Base-by-base conservation (phyloP, 2,113 vertebrate species). In the Ammodytes marinus region DNA sequence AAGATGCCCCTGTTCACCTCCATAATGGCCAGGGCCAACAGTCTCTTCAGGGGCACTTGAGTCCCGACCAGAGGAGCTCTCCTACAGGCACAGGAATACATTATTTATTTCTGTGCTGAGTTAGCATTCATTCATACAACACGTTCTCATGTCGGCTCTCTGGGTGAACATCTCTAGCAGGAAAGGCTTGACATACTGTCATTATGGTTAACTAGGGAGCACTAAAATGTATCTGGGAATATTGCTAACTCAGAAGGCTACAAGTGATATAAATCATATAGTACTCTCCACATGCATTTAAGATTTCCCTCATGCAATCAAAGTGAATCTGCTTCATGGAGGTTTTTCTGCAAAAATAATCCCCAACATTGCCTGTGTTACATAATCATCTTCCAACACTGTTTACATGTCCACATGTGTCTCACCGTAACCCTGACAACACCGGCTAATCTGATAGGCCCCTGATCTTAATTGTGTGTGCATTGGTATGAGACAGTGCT, bases 331-430 rank as follows among this genome's bases (percentile, higher is more conserved):
- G 60, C 65, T 69, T 77, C 42, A 68, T 35, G 52, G 43, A 68
- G 50, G 13, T 27, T 77, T 70, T 81, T 85, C 52, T 65, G 74
- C 63, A 71, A 69, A 52, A 75, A 65, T 79, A 85, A 86, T 83
- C 83, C 74, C 43, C 69, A 67, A 63, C 52, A 65, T 27, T 70
- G 78, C 66, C 55, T 59, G 49, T 45, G 73, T 89, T 86, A 82
- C 59, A 55, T 78, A 79, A 87, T 75, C 64, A 59, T 59, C 8
- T 65, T 19, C 59, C 68, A 79, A 64, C 73, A 50, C 82, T 88
- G 88, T 92, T 88, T 85, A 84, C 83, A 91, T 90, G 86, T 91
- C 84, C 88, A 91, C 91, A 90, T 77, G 77, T 72, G 69, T 85
- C 69, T 83, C 67, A 53, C 14, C 0, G 86, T 85, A 69, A 81